These are phyloP conservation scores for Eurystomus gularis DNA, from an alignment of 2,113 vertebrate genomes.

Conservation along the genomic window DNA sequence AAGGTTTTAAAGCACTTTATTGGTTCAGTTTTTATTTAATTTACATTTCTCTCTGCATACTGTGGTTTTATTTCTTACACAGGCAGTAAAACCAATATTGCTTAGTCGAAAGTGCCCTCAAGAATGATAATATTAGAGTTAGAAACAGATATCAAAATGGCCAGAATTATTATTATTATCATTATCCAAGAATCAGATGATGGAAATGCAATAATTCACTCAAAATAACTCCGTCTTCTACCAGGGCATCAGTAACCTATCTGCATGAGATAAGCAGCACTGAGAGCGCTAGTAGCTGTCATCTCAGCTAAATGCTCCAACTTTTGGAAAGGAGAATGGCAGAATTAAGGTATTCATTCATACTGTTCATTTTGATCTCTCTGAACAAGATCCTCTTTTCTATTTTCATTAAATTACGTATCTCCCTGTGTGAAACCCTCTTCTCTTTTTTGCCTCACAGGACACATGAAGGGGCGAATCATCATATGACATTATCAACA, in stretches of 20 bases:
- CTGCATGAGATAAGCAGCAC: not conserved
- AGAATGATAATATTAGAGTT: slow-evolving; percentile 23
- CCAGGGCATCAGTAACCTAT: not conserved
- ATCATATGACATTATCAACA: not conserved
- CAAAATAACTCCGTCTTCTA: not conserved
- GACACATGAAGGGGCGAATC: not conserved
- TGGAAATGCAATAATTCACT: slow-evolving; percentile 27
- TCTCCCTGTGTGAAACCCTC: not conserved
- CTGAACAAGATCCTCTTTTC: not conserved
- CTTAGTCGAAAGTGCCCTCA: not conserved
- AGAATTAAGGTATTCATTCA: not conserved
- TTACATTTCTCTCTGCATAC: not conserved
- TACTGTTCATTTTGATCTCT: not conserved
- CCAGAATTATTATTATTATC: not conserved
- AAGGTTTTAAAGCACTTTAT: slow-evolving; percentile 39
- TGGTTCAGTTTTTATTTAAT: slow-evolving; percentile 28
- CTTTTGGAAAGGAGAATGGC: not conserved
- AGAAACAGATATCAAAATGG: slow-evolving; percentile 2
- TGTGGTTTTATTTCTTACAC: slow-evolving; percentile 29
- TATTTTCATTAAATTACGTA: not conserved
- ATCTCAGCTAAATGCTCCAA: not conserved
- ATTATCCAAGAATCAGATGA: not conserved
- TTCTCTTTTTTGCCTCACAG: not conserved
- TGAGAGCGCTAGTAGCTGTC: not conserved
- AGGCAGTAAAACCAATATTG: slow-evolving; percentile 16